phyloP scores from a whole-genome alignment of 2,113 vertebrate genomes.

The Falco punctatus region DNA sequence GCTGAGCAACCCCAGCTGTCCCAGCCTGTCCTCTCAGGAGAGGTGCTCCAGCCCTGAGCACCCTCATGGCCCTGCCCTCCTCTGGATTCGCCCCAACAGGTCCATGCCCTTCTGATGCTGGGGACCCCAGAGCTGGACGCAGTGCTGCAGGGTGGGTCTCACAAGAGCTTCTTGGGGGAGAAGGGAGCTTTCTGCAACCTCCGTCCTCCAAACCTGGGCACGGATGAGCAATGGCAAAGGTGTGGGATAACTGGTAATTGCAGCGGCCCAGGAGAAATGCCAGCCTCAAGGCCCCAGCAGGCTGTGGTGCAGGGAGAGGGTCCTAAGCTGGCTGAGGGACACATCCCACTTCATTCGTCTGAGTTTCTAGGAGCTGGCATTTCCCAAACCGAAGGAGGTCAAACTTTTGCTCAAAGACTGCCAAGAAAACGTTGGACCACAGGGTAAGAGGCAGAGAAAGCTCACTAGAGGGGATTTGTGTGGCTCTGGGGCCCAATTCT shows the following conservation, averaged over 20 bases:
- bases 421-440: not conserved
- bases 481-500: not conserved
- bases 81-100: no score
- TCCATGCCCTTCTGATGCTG: no score
- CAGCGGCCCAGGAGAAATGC: not conserved
- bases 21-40: no score
- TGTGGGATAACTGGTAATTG: not conserved
- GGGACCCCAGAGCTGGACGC: no score
- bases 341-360: not conserved
- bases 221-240: not conserved
- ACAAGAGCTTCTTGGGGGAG: not conserved
- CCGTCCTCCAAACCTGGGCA: not conserved
- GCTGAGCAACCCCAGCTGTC: no score
- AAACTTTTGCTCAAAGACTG: not conserved
- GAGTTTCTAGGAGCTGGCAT: not conserved
- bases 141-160: no score
- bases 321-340: not conserved
- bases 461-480: not conserved
- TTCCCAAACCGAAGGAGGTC: not conserved
- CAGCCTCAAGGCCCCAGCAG: rapidly evolving
- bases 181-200: not conserved
- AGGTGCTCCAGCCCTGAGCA: no score
- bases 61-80: no score
- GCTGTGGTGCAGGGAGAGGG: not conserved
- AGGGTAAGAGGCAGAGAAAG: constrained; percentile 21